Conservation (phyloP, 2,797 vertebrate genomes). For the Hippocampus kuda region DNA sequence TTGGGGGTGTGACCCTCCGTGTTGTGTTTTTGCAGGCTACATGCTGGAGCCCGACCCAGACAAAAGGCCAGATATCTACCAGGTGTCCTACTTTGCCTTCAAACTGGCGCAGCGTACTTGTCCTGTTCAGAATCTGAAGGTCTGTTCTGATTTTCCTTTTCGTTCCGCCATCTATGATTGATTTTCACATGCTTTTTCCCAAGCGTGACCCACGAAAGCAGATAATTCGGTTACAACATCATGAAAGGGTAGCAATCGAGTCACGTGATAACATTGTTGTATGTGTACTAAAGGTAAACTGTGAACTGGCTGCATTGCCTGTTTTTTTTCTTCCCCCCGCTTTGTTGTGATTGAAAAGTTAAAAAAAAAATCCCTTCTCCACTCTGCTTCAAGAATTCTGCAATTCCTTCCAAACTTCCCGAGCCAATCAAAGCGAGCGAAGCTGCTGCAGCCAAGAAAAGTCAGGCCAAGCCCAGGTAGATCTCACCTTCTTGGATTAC, state of each 20-base stretch:
- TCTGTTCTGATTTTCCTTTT: conserved; percentile 53
- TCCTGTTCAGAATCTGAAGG: conserved; percentile 86
- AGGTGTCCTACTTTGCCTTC: conserved; percentile 92
- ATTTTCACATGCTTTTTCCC: conserved; percentile 15
- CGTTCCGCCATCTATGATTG: conserved; percentile 22
- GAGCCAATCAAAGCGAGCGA: conserved; percentile 95
- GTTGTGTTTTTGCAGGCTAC: conserved; percentile 71
- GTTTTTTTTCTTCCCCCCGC: not conserved
- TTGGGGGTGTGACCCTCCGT: not conserved
- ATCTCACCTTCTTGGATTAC: not conserved
- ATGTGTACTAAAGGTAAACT: not conserved
- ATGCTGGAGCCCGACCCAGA: conserved; percentile 97
- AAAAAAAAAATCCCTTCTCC: conserved; percentile 5
- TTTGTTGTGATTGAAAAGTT: not conserved
- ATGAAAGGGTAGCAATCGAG: not conserved
- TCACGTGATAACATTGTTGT: not conserved
- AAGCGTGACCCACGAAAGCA: not conserved
- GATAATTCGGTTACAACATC: not conserved
- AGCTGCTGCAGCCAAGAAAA: conserved; percentile 93
- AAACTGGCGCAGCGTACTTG: conserved; percentile 85
- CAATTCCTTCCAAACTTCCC: conserved; percentile 85
- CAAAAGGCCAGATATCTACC: conserved; percentile 94
- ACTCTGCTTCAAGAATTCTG: conserved; percentile 73
- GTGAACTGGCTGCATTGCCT: not conserved
- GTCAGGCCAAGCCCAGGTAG: conserved; percentile 87